Evolutionary conservation across 2,797 vertebrate genomes (phyloP).

Genomic region (Falco cherrug): DNA sequence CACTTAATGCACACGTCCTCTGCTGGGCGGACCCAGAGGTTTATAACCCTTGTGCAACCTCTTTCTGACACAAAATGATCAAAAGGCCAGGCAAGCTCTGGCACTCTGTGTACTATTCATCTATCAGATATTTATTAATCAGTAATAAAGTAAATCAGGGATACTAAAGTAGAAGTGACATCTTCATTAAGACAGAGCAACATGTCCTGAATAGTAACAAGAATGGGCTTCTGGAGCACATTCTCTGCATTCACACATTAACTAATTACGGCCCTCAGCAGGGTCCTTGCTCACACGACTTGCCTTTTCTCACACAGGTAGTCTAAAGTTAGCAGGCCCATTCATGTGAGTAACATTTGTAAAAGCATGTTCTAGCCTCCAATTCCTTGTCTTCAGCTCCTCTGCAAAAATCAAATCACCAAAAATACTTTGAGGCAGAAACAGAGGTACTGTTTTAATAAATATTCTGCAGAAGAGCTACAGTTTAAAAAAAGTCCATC

Average conservation of each 20-base stretch:
- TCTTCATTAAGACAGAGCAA: conserved; percentile 42
- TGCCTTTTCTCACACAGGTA: neutral
- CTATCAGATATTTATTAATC: conserved; percentile 56
- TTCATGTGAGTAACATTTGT: neutral
- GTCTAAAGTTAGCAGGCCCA: neutral
- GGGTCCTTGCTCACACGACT: neutral
- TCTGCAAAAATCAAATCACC: neutral
- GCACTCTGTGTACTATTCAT: neutral
- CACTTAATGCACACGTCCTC: neutral
- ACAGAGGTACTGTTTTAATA: neutral
- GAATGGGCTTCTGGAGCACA: conserved; percentile 1
- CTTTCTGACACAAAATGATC: conserved; percentile 2
- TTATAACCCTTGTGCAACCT: neutral
- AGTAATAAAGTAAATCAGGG: conserved; percentile 56
- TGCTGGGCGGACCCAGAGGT: neutral
- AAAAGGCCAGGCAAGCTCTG: conserved; percentile 23
- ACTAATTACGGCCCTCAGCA: conserved; percentile 32
- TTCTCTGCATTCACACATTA: neutral
- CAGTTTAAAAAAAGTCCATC: neutral
- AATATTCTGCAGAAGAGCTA: neutral
- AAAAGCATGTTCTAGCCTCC: neutral
- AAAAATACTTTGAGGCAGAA: neutral
- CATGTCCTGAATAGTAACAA: conserved; percentile 31
- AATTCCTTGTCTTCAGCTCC: neutral
- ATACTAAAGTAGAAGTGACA: conserved; percentile 54